Percentiles rank a stretch among this genome's conserved stretches.
Conservation (phyloP, 2,888 invertebrate genomes). For the Thysanoteuthis rhombus region DNA sequence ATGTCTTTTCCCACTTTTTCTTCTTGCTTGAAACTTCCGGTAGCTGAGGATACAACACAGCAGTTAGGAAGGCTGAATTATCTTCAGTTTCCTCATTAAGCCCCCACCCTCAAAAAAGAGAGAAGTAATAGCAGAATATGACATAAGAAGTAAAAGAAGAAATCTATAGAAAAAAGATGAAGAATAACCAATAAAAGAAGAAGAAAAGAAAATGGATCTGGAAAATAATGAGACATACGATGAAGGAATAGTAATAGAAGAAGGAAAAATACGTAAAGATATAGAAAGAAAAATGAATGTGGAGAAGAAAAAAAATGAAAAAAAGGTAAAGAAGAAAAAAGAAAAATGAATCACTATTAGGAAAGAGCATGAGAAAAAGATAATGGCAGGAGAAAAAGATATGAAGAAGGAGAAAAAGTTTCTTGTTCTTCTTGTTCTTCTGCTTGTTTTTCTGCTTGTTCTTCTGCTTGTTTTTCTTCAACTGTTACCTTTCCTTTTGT, state of each 20-base stretch:
- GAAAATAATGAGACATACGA: neutral
- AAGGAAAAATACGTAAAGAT: neutral
- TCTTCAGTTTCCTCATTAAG: conserved; percentile 12
- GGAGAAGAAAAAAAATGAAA: neutral
- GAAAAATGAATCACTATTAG: neutral
- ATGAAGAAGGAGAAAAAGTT: no score
- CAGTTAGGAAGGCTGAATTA: neutral
- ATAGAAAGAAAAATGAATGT: neutral
- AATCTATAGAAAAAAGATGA: neutral
- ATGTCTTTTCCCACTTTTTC: neutral
- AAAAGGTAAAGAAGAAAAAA: neutral
- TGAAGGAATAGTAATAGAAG: neutral
- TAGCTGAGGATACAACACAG: neutral
- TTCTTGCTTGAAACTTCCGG: neutral
- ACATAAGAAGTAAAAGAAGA: neutral
- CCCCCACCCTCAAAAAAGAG: no score
- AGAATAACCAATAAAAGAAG: neutral
- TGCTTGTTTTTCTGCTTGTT: neutral
- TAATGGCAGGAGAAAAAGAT: no score
- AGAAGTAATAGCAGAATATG: neutral
- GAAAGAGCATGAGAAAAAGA: no score
- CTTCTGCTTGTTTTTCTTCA: neutral
- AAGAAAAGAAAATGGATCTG: neutral
- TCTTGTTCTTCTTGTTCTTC: no score
- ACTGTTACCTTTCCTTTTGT: neutral